Percentiles rank a stretch among this genome's conserved stretches.
Evolutionary conservation across 2,113 vertebrate genomes (phyloP).

Genomic region (Falcunculus frontatus): DNA sequence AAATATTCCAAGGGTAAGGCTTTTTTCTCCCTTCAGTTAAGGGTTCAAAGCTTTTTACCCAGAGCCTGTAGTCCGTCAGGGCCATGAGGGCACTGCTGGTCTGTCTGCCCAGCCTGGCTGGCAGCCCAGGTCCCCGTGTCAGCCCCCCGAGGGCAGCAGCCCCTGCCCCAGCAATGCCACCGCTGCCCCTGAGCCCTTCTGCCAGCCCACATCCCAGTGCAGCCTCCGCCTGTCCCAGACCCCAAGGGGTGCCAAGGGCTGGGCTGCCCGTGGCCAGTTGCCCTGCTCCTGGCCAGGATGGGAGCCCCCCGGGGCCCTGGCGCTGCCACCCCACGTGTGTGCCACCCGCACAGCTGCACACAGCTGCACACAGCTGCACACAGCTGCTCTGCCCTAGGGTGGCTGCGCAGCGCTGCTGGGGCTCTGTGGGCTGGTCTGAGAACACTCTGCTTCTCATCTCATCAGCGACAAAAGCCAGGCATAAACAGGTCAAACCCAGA

Average conservation of each 20-base stretch:
- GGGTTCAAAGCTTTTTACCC: neutral
- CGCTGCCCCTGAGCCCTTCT: neutral
- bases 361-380: neutral
- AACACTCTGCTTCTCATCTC: neutral
- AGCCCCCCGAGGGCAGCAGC: accelerated
- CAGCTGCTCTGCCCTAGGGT: neutral
- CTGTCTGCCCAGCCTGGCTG: neutral
- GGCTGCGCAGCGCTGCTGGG: neutral
- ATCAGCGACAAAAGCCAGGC: neutral
- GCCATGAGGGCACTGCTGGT: neutral
- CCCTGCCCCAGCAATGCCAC: neutral
- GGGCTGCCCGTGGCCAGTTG: neutral
- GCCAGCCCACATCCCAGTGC: neutral
- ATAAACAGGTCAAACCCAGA: neutral
- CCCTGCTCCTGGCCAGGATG: neutral
- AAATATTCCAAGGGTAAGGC: neutral
- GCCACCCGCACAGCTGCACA: neutral
- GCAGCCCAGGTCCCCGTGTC: neutral
- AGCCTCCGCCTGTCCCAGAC: accelerated
- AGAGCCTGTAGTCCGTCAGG: neutral
- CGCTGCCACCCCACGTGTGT: accelerated
- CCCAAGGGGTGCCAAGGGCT: no score
- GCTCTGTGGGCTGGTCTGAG: neutral
- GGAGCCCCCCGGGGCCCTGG: accelerated
- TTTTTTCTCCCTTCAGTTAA: neutral